Evolutionary conservation across 1,140 invertebrate species (phyloP).

Genomic region (Archegozetes longisetosus): DNA sequence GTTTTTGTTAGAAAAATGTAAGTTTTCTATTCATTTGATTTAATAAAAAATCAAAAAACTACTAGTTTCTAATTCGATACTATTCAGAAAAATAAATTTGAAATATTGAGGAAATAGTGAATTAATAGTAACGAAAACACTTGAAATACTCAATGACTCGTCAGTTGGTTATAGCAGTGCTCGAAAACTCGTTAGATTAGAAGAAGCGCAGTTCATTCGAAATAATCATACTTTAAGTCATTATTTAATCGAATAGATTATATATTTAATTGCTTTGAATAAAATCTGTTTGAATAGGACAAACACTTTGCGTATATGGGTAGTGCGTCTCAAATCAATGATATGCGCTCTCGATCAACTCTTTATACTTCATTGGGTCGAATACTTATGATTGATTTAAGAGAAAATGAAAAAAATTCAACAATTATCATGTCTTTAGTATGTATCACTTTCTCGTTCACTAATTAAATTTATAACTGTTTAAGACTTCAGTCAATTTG

Average conservation of each 20-base stretch:
- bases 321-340: slow-evolving; percentile 60
- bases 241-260: slow-evolving; percentile 5
- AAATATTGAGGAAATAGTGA: slow-evolving; percentile 95
- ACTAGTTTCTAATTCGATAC: slow-evolving; percentile 32
- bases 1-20: slow-evolving; percentile 98
- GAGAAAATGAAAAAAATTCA: slow-evolving; percentile 92
- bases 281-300: slow-evolving; percentile 46
- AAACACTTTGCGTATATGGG: slow-evolving; percentile 97
- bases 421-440: slow-evolving; percentile 90
- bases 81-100: slow-evolving; percentile 96
- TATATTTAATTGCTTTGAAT: too few species aligned
- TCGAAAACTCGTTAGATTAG: slow-evolving; percentile 85
- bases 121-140: slow-evolving; percentile 77
- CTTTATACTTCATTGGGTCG: slow-evolving; percentile 92
- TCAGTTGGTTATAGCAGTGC: slow-evolving; percentile 94
- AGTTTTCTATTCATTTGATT: slow-evolving; percentile 28
- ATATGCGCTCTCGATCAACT: slow-evolving; percentile 88
- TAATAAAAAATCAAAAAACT: not conserved
- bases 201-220: slow-evolving; percentile 93
- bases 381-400: slow-evolving; percentile 86
- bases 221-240: slow-evolving; percentile 81
- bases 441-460: slow-evolving; percentile 36
- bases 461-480: slow-evolving; percentile 1
- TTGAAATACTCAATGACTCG: slow-evolving; percentile 81
- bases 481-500: too few species aligned